Evolutionary conservation across 2,797 vertebrate genomes (phyloP), one percentile per base, ranked within the genome.

Genomic region (Sebastes oblongus): DNA sequence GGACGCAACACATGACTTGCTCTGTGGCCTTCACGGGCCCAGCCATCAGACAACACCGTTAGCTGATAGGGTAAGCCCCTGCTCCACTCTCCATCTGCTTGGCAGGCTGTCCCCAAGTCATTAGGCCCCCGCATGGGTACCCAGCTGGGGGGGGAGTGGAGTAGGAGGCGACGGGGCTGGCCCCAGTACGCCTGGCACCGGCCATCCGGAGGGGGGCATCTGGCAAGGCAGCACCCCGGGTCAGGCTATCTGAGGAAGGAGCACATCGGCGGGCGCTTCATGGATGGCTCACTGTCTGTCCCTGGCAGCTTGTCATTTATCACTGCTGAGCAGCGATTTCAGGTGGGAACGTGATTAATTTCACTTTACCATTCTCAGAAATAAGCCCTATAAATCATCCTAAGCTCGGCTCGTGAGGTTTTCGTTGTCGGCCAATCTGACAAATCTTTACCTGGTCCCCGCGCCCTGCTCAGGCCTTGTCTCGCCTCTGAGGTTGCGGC

Each of bases 351-450:
- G 88, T 96, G 96, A 96, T 96, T 96, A 96, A 96, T 96, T 95
- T 95, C 91, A 92, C 95, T 96, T 96, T 95, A 96, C 95, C 94
- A 95, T 95, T 95, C 96, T 96, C 93, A 96, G 95, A 96, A 96
- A 96, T 96, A 96, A 96, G 96, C 90, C 89, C 95, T 94, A 96
- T 96, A 96, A 96, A 96, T 96, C 96, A 96, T 95, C 86, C 90
- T 86, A 92, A 94, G 90, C 95, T 90, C 71, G 29, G 91, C 58
- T 83, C 82, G 91, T 82, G 91, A 84, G 87, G 71, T 87, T 92
- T 93, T 92, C 83, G 80, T 88, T 88, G 86, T 87, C 75, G 75
- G 84, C 88, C 90, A 55, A 84, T 91, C 87, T 95, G 94, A 96
- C 96, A 96, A 95, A 96, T 95, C 92, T 95, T 91, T 91, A 91